Evolutionary conservation across 2,888 invertebrate genomes (phyloP), one percentile per base, ranked within the genome.

Genomic region (Tetropium fuscum): DNA sequence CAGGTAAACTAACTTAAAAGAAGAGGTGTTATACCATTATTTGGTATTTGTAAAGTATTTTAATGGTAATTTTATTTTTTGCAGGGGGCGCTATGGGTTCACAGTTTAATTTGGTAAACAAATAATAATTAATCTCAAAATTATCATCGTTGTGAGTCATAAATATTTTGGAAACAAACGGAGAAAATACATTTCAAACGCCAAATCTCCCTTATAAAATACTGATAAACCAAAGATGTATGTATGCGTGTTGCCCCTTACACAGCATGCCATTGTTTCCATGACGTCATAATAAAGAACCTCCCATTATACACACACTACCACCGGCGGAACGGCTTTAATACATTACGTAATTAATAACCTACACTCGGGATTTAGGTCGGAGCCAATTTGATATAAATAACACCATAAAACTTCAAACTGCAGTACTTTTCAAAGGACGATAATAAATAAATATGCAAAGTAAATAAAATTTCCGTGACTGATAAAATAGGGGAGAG

Each of bases 381-480:
- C 27, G n/a, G 15, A 16, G 20, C 20, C 36, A 48, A 25, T 18
- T 25, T 30, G n/a, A 22, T 36, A 48, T 15, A 10, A 18, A 22
- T 22, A 34, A 34, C 19, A 36, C 19, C 22, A n/a, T 11, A 22
- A 41, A 18, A 19, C 22, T 48, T 19, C 36, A 48, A 36, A 13
- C 19, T 19, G 7, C 15, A 20, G 19, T 19, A 20, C 34, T 47
- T 19, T 47, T 34, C 18, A 25, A 10, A 5, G 27, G 30, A 47
- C 10, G 11, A 47, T 30, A 18, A 16, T 32, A 30, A 25, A 2
- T 15, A 16, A 30, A 36, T 36, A 36, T 48, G 36, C 36, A 48
- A 19, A 25, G n/a, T 20, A 48, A 48, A 48, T 34, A 47, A 47
- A 36, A 27, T 48, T 48, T 13, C 47, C 32, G 34, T 47, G 34